Percentiles rank a stretch among this genome's conserved stretches.
These are phyloP conservation scores for Dascillus cervinus DNA, from an alignment of 2,888 invertebrate genomes.

Conservation along the genomic window DNA sequence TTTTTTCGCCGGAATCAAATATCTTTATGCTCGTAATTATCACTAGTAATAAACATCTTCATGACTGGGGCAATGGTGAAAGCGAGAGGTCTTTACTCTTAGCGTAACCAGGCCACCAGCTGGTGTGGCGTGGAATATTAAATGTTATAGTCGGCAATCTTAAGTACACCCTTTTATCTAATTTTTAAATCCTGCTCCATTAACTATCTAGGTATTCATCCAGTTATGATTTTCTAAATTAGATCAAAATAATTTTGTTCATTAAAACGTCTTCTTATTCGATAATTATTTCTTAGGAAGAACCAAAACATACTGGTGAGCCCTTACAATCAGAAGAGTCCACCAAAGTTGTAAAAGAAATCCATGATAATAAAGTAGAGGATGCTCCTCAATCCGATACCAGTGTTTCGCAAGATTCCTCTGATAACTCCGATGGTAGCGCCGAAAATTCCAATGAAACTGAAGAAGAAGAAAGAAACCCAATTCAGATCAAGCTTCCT, in stretches of 20 bases:
- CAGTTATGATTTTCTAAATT: neutral
- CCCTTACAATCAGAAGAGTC: constrained; percentile 6
- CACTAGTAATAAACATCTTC: constrained; percentile 20
- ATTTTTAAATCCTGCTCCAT: neutral
- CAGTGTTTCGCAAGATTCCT: constrained; percentile 11
- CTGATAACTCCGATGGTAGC: constrained; percentile 38
- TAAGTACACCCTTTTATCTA: constrained; percentile 2
- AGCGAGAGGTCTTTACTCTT: constrained; percentile 36
- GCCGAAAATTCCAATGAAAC: constrained; percentile 47
- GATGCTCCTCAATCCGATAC: no score
- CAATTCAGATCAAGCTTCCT: constrained; percentile 65
- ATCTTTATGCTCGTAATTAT: constrained; percentile 10
- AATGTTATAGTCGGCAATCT: constrained; percentile 9
- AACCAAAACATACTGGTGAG: constrained; percentile 11
- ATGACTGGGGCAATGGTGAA: constrained; percentile 34
- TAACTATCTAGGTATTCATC: no score
- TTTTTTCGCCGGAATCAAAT: no score
- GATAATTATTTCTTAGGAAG: constrained; percentile 18
- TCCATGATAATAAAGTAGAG: constrained; percentile 38
- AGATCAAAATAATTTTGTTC: neutral
- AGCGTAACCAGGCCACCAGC: constrained; percentile 29
- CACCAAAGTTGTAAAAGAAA: constrained; percentile 24
- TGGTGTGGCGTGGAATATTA: constrained; percentile 12
- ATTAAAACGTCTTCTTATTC: constrained; percentile 1
- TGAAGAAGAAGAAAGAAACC: constrained; percentile 48